Evolutionary conservation across 2,797 vertebrate genomes (phyloP), one percentile per base, ranked within the genome.

Genomic region (Synaphobranchus kaupii): DNA sequence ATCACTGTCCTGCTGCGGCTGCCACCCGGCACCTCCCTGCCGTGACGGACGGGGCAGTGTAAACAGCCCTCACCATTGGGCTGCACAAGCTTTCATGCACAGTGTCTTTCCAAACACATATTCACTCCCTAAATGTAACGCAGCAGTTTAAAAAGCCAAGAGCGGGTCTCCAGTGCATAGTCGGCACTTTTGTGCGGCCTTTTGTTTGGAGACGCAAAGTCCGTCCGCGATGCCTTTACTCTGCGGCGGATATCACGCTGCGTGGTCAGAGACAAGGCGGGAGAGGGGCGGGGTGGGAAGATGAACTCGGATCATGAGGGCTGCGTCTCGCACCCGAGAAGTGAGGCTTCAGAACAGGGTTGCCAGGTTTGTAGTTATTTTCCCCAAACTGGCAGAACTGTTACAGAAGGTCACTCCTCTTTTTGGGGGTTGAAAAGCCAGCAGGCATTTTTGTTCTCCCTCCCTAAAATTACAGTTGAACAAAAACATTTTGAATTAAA

Each of bases 221-320:
- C 28, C 88, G 71, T 60, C 86, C 47, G n/a, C n/a, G n/a, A n/a
- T n/a, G n/a, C 89, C 90, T 63, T 63, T 81, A 88, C n/a, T 60
- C 22, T 54, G 44, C 52, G n/a, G 84, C 44, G 25, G 76, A 86
- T 8, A 20, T 56, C 5, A 28, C 50, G 34, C 48, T 22, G 25
- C 31, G 17, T 6, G 71, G 44, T 44, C 56, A 54, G 84, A 54
- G 20, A 85, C 52, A 68, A 28, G 44, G 81, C 80, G 25, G 63
- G 39, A 50, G 76, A 56, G 44, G 47, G 84, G 47, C 13, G 68
- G 20, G n/a, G 15, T 39, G 13, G 44, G 50, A 10, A 39, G 60
- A 73, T 39, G 22, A 84, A n/a, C 60, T 50, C 15, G 22, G 22
- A 82, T 12, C 25, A 20, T 28, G 76, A 39, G 39, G 39, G 39